A percentile compares a stretch with the other conserved stretches of the same genome.
Conservation (phyloP, 2,888 invertebrate genomes). For the Tetragonisca angustula region DNA sequence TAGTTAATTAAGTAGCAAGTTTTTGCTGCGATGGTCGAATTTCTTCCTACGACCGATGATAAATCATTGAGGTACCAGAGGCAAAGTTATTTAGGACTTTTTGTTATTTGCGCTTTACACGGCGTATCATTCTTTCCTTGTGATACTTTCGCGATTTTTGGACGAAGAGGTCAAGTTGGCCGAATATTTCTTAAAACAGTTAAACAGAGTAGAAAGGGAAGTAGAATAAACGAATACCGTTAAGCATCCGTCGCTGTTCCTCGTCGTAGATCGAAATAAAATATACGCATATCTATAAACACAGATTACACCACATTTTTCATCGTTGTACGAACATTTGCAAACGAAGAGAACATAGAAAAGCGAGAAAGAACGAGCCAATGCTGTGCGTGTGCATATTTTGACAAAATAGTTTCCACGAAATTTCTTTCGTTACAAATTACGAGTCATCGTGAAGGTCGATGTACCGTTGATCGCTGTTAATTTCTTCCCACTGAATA, state of each 20-base stretch:
- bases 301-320: not conserved
- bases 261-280: slow-evolving; percentile 21
- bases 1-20: not conserved
- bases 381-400: no score
- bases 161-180: slow-evolving; percentile 8
- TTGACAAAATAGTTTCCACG: not conserved
- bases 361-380: not conserved
- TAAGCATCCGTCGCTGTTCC: slow-evolving; percentile 42
- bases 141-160: slow-evolving; percentile 5
- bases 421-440: slow-evolving; percentile 1
- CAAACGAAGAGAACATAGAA: not conserved
- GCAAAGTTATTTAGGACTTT: slow-evolving; percentile 13
- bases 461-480: slow-evolving; percentile 64
- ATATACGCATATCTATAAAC: not conserved
- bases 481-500: slow-evolving; percentile 32
- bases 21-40: not conserved
- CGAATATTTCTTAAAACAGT: slow-evolving; percentile 55
- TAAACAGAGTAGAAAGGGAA: slow-evolving; percentile 45
- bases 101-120: not conserved
- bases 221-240: slow-evolving; percentile 50
- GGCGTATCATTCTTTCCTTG: not conserved
- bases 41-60: not conserved
- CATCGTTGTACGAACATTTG: not conserved
- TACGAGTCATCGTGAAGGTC: slow-evolving; percentile 39
- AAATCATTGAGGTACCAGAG: not conserved